A percentile compares a stretch with the other conserved stretches of the same genome.
Conservation (phyloP, 2,888 invertebrate genomes). For the Cosmopolites sordidus region DNA sequence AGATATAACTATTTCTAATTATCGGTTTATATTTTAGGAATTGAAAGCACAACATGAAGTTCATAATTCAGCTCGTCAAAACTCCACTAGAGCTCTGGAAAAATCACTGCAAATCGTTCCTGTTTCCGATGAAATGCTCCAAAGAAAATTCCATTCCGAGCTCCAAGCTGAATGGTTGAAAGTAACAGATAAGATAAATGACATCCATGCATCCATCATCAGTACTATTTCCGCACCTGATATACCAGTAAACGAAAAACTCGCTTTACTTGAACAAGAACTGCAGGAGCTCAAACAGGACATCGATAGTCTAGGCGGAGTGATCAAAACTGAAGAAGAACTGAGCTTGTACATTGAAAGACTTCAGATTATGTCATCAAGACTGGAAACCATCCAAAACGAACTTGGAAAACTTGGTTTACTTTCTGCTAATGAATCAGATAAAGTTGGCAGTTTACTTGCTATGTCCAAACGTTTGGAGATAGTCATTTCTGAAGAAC, state of each 20-base stretch:
- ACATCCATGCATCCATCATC: slow-evolving; percentile 64
- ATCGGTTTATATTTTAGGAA: slow-evolving; percentile 53
- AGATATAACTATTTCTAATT: too few relatives aligned
- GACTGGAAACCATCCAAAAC: slow-evolving; percentile 75
- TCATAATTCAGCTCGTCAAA: slow-evolving; percentile 70
- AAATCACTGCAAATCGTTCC: slow-evolving; percentile 74
- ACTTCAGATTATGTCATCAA: slow-evolving; percentile 68
- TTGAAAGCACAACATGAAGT: slow-evolving; percentile 83
- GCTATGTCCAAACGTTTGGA: slow-evolving; percentile 68
- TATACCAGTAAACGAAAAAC: slow-evolving; percentile 69
- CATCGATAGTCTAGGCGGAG: slow-evolving; percentile 68
- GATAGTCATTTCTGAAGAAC: slow-evolving; percentile 68
- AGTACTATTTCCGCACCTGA: slow-evolving; percentile 69
- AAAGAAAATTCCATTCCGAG: slow-evolving; percentile 73
- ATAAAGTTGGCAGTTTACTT: slow-evolving; percentile 68
- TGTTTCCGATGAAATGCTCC: slow-evolving; percentile 78
- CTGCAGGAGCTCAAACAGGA: slow-evolving; percentile 67
- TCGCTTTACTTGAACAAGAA: slow-evolving; percentile 71
- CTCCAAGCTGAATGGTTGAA: slow-evolving; percentile 73
- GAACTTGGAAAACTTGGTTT: slow-evolving; percentile 73
- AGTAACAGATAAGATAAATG: slow-evolving; percentile 60
- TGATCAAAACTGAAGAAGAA: slow-evolving; percentile 80
- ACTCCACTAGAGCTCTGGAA: slow-evolving; percentile 69
- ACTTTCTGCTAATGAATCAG: slow-evolving; percentile 69
- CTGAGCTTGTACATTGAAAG: slow-evolving; percentile 76